These are phyloP conservation scores for Pterocles gutturalis DNA, from an alignment of 2,113 vertebrate genomes.

Conservation along the genomic window DNA sequence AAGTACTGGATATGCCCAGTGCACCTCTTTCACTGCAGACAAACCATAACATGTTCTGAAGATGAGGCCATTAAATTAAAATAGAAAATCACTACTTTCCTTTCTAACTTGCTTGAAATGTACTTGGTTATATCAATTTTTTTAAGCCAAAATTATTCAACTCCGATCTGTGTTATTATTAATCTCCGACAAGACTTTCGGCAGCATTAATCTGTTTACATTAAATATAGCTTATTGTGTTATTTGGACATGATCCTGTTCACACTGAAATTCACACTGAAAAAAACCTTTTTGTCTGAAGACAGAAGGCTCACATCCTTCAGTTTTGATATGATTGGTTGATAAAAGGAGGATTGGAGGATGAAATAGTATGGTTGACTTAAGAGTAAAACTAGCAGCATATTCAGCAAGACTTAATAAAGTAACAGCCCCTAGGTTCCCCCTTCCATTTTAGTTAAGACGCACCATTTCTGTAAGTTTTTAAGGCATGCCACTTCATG, in stretches of 20 bases:
- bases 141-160: neutral
- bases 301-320: neutral
- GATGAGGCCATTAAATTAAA: neutral
- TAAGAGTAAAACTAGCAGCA: neutral
- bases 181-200: neutral
- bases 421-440: neutral
- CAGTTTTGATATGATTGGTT: neutral
- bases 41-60: neutral
- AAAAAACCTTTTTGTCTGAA: neutral
- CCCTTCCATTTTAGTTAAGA: neutral
- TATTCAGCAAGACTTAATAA: neutral
- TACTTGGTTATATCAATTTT: neutral
- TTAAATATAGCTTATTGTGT: neutral
- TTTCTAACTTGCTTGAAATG: neutral
- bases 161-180: neutral
- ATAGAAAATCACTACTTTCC: neutral
- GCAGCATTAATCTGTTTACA: neutral
- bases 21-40: neutral
- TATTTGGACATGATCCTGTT: neutral
- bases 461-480: neutral
- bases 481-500: neutral
- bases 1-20: neutral
- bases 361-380: neutral
- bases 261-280: neutral
- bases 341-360: neutral